Evolutionary conservation across 2,888 invertebrate species (phyloP), one percentile per base, ranked within the genome.

Genomic region (Dorcus parallelipipedus): DNA sequence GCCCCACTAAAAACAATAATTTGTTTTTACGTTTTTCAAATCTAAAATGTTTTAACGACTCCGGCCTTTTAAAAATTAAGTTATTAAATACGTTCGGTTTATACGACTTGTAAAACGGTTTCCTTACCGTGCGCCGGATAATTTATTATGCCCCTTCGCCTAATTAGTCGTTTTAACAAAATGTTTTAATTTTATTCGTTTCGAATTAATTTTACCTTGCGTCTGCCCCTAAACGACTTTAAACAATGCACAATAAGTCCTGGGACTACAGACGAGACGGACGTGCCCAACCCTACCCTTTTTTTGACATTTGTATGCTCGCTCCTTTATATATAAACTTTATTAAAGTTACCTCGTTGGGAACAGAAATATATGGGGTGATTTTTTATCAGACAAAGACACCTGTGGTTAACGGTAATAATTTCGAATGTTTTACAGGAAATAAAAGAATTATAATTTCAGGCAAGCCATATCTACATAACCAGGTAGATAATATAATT

Each of bases 171-270:
- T 33, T 33, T 33, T 33, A 33, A 33, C 26, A 33, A 33, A 33
- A 33, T 33, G 26, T 33, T 33, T 33, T 33, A 33, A 33, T 33
- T 33, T 33, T 33, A 33, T 33, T 33, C 26, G 26, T 33, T 33
- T 33, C 45, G 45, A 20, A 45, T 45, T 45, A 45, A 45, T 45
- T 45, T 45, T 45, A 45, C 23, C 20, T 45, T 45, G 14, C 23
- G 45, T 20, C 26, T 33, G 26, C 26, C 26, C 20, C 45, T 45
- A 45, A 45, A 45, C 23, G 45, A 23, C 45, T 7, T 45, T 45
- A 45, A 45, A 45, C 45, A 45, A 45, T 45, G 23, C 45, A 45
- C 45, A 45, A 45, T 45, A 45, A 45, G 45, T 45, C 23, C 23
- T 20, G 45, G 20, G 26, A 33, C 26, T 17, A 45, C 14, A 6